phyloP scores from a whole-genome alignment of 2,113 vertebrate genomes.

The Dendrocopos noguchii region DNA sequence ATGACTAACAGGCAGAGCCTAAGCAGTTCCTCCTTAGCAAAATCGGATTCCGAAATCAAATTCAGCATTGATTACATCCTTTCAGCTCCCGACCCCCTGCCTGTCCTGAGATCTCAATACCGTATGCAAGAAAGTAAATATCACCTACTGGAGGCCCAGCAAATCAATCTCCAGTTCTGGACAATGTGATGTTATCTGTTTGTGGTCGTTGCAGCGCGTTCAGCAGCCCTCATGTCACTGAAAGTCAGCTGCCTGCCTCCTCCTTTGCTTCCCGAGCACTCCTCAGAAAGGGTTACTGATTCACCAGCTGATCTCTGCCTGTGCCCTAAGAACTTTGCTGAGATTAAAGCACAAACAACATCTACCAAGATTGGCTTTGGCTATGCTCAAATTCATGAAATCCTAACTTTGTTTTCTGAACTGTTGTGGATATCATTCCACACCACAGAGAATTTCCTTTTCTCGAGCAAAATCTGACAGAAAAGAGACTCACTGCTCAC shows the following conservation, averaged over 20 bases:
- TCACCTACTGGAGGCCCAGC: slow-evolving; percentile 80
- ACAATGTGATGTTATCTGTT: slow-evolving; percentile 76
- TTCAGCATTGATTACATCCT: slow-evolving; percentile 99
- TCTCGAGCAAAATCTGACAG: not conserved
- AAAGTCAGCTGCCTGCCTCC: not conserved
- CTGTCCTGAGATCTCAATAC: slow-evolving; percentile 76
- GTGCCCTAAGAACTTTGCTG: not conserved
- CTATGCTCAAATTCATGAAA: not conserved
- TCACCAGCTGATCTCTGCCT: not conserved
- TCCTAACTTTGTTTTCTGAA: not conserved
- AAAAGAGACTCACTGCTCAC: not conserved
- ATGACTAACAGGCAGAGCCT: slow-evolving; percentile 67
- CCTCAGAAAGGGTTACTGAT: not conserved
- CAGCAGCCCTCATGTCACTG: slow-evolving; percentile 2
- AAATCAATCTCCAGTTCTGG: slow-evolving; percentile 87
- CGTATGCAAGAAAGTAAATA: slow-evolving; percentile 70
- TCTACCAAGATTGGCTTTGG: not conserved
- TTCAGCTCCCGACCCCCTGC: slow-evolving; percentile 86
- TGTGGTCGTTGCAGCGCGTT: not conserved
- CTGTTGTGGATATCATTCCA: not conserved
- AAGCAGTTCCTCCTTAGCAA: slow-evolving; percentile 71
- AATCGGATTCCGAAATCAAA: slow-evolving; percentile 90
- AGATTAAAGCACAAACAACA: not conserved
- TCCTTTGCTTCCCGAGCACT: not conserved
- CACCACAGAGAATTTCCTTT: not conserved